Evolutionary conservation across 2,113 vertebrate species (phyloP).

Genomic region (Aptenodytes forsteri): DNA sequence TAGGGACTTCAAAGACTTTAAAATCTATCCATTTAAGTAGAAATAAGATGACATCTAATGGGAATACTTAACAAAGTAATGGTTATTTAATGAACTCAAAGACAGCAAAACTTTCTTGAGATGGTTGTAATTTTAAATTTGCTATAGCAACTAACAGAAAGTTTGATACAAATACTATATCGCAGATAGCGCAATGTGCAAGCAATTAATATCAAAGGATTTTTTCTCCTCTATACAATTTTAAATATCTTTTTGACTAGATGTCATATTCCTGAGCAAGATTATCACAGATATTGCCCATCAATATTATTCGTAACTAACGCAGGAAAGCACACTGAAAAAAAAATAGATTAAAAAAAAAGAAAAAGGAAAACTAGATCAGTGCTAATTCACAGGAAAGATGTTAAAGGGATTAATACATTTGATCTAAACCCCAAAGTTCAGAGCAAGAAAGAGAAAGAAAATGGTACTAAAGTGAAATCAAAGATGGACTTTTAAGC

Average conservation of each 20-base stretch:
- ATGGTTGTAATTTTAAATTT: neutral
- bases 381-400: neutral
- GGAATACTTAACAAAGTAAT: neutral
- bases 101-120: neutral
- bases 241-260: neutral
- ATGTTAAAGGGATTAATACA: neutral
- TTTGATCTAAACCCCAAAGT: neutral
- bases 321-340: neutral
- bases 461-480: neutral
- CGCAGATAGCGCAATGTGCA: neutral
- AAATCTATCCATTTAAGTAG: neutral
- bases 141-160: neutral
- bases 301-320: neutral
- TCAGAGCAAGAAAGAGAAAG: neutral
- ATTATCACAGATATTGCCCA: neutral
- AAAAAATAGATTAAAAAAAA: neutral
- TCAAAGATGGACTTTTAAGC: neutral
- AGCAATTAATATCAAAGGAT: neutral
- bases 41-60: neutral
- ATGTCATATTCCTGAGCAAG: neutral
- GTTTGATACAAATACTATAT: neutral
- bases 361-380: neutral
- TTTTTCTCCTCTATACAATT: neutral
- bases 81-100: neutral
- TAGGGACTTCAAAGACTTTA: neutral